Percentiles rank a stretch among this genome's conserved stretches.
Evolutionary conservation across 2,797 vertebrate genomes (phyloP).

Genomic region (Mormyrops attenuatus): DNA sequence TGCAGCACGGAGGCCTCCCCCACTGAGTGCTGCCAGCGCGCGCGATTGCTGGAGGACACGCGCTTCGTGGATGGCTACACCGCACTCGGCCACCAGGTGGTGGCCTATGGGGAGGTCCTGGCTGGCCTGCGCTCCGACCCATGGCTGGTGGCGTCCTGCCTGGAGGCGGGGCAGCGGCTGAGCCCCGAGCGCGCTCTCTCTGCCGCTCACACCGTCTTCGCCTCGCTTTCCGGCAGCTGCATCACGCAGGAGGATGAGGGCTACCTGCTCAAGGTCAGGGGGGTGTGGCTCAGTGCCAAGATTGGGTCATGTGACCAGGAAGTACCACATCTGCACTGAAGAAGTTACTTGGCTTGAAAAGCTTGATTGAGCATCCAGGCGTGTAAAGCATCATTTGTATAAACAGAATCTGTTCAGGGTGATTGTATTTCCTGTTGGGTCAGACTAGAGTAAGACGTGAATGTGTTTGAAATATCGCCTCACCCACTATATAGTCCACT

Average conservation of each 20-base stretch:
- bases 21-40: conserved; percentile 95
- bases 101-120: conserved; percentile 88
- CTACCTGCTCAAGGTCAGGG: conserved; percentile 81
- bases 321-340: background rate
- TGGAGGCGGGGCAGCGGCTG: conserved; percentile 89
- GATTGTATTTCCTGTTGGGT: background rate
- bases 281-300: background rate
- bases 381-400: background rate
- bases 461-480: background rate
- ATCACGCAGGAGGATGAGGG: conserved; percentile 98
- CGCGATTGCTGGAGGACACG: conserved; percentile 90
- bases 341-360: background rate
- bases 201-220: conserved; percentile 88
- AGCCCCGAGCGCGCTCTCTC: conserved; percentile 86
- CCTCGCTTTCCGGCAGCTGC: conserved; percentile 94
- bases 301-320: background rate
- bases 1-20: conserved; percentile 90
- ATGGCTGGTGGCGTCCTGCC: conserved; percentile 86
- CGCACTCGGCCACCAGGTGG: conserved; percentile 92
- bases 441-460: background rate
- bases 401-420: background rate
- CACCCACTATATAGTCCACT: no score
- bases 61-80: conserved; percentile 97
- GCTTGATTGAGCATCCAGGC: background rate
- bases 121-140: conserved; percentile 88